Conservation (phyloP, 2,113 vertebrate genomes). For the Candoia aspera region DNA sequence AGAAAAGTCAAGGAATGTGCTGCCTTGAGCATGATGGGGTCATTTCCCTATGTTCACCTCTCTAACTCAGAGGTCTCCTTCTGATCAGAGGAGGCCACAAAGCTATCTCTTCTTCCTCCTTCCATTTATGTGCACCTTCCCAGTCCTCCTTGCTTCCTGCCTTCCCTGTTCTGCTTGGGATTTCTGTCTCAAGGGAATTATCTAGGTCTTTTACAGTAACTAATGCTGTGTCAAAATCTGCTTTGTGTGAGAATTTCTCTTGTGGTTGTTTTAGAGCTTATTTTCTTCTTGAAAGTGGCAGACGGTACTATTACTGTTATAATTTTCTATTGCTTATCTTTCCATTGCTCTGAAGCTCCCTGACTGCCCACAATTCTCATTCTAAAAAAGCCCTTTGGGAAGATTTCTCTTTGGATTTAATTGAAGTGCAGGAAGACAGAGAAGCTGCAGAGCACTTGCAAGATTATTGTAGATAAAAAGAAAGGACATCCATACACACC, state of each 20-base stretch:
- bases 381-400: not conserved
- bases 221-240: not conserved
- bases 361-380: not conserved
- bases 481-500: not conserved
- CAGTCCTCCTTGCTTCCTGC: not conserved
- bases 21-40: not conserved
- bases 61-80: not conserved
- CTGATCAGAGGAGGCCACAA: not conserved
- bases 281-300: not conserved
- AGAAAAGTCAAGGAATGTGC: not conserved
- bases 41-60: not conserved
- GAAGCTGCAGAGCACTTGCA: not conserved
- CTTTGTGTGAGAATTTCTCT: not conserved
- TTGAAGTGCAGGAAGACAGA: not conserved
- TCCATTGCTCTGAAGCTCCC: not conserved
- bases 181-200: not conserved
- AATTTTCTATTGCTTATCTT: not conserved
- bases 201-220: not conserved
- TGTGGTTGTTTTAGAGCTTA: not conserved
- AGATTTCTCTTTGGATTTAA: not conserved
- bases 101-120: not conserved
- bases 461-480: not conserved
- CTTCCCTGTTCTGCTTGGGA: not conserved
- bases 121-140: not conserved
- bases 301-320: not conserved